Base-by-base conservation (phyloP, 2,797 vertebrate genomes). In the Pangasius larnaudii region DNA sequence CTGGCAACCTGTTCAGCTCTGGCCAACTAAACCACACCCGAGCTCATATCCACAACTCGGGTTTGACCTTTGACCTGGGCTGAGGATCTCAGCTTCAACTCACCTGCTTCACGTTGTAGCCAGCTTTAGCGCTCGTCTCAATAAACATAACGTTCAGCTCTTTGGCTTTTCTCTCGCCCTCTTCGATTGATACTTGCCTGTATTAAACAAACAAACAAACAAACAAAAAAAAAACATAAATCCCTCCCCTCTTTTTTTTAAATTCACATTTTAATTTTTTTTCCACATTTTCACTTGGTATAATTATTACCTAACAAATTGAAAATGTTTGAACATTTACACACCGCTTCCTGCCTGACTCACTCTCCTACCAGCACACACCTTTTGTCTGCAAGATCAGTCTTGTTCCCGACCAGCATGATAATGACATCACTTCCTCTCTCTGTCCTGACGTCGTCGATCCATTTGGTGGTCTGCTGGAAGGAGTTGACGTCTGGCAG, bases 131-230 rank as follows among this genome's bases (percentile, higher is more conserved):
- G 93, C 99, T 99, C 95, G 99, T 99, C 97, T 99, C 99, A 93
- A 99, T 99, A 97, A 99, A 99, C 98, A 99, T 99, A 95, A 99
- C 98, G 96, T 98, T 99, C 95, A 99, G 97, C 96, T 99, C 99
- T 99, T 99, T 99, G 97, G 99, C 99, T 97, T 99, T 99, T 95
- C 97, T 97, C 92, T 99, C 99, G 89, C 99, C 99, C 95, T 99
- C 99, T 93, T 99, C 99, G 93, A 99, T 99, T 95, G 99, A 98
- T 94, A 99, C 99, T 97, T 99, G 99, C 95, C 99, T 99, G 95
- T 82, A 91, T 93, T 92, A 93, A 92, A 95, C n/a, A 92, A 83
- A 14, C 16, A 56, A 1, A 94, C 91, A 91, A 90, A 33, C 1
- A 7, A 27, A 61, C 27, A 65, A 0, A 69, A 22, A 53, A n/a